phyloP scores from a whole-genome alignment of 1,140 invertebrate species.

The Drosophila burlai region DNA sequence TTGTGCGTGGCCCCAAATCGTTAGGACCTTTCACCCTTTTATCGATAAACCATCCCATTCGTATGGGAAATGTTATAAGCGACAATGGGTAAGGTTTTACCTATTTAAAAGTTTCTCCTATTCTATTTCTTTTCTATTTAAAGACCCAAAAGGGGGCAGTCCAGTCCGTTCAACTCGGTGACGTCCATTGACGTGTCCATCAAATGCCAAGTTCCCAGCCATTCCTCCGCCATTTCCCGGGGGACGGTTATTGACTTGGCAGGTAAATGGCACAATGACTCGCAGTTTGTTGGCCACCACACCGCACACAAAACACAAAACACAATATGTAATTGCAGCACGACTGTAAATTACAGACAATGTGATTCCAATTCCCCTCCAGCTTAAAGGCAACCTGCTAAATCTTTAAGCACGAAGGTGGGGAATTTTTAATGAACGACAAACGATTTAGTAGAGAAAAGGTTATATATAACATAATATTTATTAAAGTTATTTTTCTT shows the following conservation, averaged over 20 bases:
- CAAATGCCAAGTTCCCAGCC: slow-evolving; percentile 47
- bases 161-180: slow-evolving; percentile 39
- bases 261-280: slow-evolving; percentile 74
- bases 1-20: slow-evolving; percentile 44
- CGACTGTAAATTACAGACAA: slow-evolving; percentile 24
- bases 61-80: slow-evolving; percentile 21
- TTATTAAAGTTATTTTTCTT: not conserved
- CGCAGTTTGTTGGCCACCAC: slow-evolving; percentile 58
- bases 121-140: slow-evolving; percentile 32
- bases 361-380: not conserved
- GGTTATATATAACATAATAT: not conserved
- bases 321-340: slow-evolving; percentile 53
- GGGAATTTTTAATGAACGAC: not conserved
- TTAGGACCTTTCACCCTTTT: slow-evolving; percentile 37
- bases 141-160: slow-evolving; percentile 16
- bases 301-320: slow-evolving; percentile 24
- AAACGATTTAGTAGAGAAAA: no score
- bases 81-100: slow-evolving; percentile 16
- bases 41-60: slow-evolving; percentile 20
- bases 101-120: slow-evolving; percentile 42
- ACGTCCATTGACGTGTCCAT: slow-evolving; percentile 71
- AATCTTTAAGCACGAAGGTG: slow-evolving; percentile 1
- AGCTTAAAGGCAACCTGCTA: not conserved
- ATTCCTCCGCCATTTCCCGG: slow-evolving; percentile 26
- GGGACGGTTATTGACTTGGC: slow-evolving; percentile 73